Evolutionary conservation across 1,140 invertebrate species (phyloP).

Genomic region (Limonius californicus): DNA sequence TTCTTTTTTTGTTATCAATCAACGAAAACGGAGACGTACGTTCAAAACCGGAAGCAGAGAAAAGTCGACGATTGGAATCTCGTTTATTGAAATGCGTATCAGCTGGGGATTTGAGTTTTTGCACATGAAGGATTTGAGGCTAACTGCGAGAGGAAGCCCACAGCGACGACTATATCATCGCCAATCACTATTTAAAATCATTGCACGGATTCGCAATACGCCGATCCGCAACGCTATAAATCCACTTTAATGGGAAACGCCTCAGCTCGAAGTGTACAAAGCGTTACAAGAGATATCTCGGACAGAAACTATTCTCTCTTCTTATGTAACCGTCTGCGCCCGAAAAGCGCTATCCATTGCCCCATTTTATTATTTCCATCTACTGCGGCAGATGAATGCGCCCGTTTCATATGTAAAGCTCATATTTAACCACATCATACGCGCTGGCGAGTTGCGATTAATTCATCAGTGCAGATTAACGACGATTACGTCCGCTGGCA

Average conservation of each 20-base stretch:
- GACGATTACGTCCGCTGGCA: too few relatives aligned
- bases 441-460: not conserved
- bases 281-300: not conserved
- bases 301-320: not conserved
- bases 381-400: not conserved
- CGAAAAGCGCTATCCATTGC: not conserved
- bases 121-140: too few relatives aligned
- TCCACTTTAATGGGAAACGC: not conserved
- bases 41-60: too few relatives aligned
- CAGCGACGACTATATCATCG: not conserved
- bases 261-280: not conserved
- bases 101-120: too few relatives aligned
- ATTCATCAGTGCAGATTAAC: not conserved
- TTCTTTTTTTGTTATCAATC: too few relatives aligned
- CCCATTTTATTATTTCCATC: not conserved
- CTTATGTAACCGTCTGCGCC: not conserved
- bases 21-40: too few relatives aligned
- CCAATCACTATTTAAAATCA: not conserved
- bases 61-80: too few relatives aligned
- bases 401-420: not conserved
- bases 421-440: too few relatives aligned
- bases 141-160: not conserved
- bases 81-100: too few relatives aligned
- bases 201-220: not conserved
- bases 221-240: not conserved